Conservation (phyloP, 2,888 invertebrate genomes). For the Sinodicranocentrus sp. region DNA sequence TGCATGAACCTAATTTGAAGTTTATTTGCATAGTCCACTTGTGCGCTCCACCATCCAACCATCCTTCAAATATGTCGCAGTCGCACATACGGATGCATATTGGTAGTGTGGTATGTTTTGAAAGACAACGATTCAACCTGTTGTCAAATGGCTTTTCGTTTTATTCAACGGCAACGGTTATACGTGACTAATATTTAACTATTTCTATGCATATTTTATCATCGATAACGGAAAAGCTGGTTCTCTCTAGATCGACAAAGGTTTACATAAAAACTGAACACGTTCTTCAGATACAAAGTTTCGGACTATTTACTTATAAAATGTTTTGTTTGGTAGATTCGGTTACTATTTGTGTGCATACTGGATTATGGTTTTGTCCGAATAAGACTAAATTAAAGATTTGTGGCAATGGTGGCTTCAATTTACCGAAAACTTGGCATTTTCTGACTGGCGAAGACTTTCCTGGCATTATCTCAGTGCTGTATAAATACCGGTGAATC, state of each 20-base stretch:
- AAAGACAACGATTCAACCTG: conserved; percentile 31
- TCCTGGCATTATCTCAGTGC: conserved; percentile 40
- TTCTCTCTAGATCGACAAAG: conserved; percentile 1
- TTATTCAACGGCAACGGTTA: no score
- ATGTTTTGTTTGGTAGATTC: not conserved
- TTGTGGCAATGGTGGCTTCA: conserved; percentile 36
- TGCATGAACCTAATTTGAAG: not conserved
- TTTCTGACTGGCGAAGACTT: conserved; percentile 57
- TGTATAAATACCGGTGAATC: conserved; percentile 19
- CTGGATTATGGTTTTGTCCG: not conserved
- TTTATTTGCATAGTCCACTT: not conserved
- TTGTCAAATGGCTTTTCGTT: conserved; percentile 11
- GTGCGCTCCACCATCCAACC: not conserved
- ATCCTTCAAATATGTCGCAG: not conserved
- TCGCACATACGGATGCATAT: conserved; percentile 7
- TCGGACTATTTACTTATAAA: conserved; percentile 18
- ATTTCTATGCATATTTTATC: not conserved
- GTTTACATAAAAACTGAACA: conserved; percentile 59
- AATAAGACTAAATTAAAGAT: conserved; percentile 11
- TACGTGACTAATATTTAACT: no score
- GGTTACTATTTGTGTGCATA: not conserved
- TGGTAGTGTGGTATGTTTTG: conserved; percentile 22
- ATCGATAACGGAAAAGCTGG: conserved; percentile 25
- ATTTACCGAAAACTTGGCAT: conserved; percentile 41
- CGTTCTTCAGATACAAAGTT: conserved; percentile 61